A percentile compares a stretch with the other conserved stretches of the same genome.
phyloP scores from a whole-genome alignment of 2,113 vertebrate genomes.

The Clarias macrocephalus region DNA sequence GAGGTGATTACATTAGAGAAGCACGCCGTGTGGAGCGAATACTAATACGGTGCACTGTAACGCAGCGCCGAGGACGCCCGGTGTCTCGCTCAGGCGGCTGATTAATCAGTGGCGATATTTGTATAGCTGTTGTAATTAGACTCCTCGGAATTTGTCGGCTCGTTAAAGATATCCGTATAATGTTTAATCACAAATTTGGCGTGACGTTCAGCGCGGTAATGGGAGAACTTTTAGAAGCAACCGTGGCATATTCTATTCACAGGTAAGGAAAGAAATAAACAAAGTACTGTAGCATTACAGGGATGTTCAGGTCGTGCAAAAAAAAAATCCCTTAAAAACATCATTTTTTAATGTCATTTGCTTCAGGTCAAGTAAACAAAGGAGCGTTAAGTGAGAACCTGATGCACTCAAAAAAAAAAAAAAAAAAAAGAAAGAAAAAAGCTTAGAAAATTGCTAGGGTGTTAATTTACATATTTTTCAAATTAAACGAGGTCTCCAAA shows the following conservation, averaged over 20 bases:
- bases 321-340: background rate
- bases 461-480: background rate
- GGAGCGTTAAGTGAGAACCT: background rate
- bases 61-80: background rate
- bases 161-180: slow-evolving; percentile 46
- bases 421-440: too few species aligned
- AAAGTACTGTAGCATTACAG: background rate
- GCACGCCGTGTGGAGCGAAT: background rate
- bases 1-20: slow-evolving; percentile 18
- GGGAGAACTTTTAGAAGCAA: slow-evolving; percentile 29
- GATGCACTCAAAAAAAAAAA: slow-evolving; percentile 13
- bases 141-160: slow-evolving; percentile 45
- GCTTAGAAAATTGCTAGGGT: too few species aligned
- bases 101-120: slow-evolving; percentile 43
- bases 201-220: background rate
- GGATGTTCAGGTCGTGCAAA: background rate
- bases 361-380: slow-evolving; percentile 35
- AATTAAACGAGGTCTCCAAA: slow-evolving; percentile 15
- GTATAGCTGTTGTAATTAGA: slow-evolving; percentile 50
- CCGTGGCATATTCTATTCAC: background rate
- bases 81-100: slow-evolving; percentile 29
- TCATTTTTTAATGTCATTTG: background rate
- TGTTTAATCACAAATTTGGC: background rate
- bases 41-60: background rate
- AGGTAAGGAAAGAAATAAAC: background rate